Percentiles rank a stretch among this genome's conserved stretches.
Evolutionary conservation across 2,888 invertebrate genomes (phyloP).

Genomic region (Dicyrtomina minuta): DNA sequence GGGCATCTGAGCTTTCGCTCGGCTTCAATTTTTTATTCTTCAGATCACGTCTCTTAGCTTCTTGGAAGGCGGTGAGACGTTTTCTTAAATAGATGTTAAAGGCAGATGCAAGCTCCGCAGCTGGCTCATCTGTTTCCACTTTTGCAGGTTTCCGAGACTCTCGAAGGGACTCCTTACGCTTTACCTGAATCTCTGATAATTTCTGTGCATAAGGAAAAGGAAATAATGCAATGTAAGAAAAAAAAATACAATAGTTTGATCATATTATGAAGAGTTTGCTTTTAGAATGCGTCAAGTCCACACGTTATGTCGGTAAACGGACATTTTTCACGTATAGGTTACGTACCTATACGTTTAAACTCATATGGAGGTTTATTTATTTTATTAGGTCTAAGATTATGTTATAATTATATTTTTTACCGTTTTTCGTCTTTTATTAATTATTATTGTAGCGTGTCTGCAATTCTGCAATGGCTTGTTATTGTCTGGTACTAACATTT

Average conservation of each 20-base stretch:
- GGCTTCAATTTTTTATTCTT: neutral
- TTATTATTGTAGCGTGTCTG: no score
- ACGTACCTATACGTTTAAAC: no score
- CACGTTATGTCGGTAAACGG: no score
- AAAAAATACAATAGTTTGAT: neutral
- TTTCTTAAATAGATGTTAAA: conserved; percentile 32
- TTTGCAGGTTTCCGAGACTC: neutral
- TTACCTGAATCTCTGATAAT: conserved; percentile 17
- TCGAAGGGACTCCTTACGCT: neutral
- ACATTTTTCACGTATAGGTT: no score
- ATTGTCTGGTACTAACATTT: no score
- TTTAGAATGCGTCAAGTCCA: neutral
- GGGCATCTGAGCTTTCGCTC: neutral
- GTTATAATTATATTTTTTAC: no score
- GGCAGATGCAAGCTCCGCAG: conserved; percentile 28
- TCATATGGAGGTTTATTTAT: no score
- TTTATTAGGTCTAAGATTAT: no score
- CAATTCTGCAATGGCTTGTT: no score
- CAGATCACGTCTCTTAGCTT: conserved; percentile 16
- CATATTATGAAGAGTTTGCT: no score
- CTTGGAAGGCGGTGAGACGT: conserved; percentile 31
- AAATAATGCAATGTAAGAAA: neutral
- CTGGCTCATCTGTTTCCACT: neutral
- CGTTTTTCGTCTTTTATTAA: no score
- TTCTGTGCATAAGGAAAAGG: no score